Percentiles rank a stretch among this genome's conserved stretches.
Evolutionary conservation across 2,113 vertebrate genomes (phyloP).

Genomic region (Callocephalon fimbriatum): DNA sequence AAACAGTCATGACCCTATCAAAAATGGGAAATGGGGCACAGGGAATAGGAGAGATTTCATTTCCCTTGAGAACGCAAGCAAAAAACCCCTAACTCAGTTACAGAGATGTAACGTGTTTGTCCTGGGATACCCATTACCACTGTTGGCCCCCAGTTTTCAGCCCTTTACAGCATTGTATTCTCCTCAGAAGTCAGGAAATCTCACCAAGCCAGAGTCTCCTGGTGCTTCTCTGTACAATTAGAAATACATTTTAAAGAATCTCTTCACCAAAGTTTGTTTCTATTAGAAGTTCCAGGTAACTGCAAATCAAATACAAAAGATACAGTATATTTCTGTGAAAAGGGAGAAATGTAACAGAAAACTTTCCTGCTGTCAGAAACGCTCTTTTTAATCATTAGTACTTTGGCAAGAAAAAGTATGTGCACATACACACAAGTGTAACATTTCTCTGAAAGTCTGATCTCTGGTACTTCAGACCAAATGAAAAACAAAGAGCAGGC

Average conservation of each 20-base stretch:
- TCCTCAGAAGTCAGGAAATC: not conserved
- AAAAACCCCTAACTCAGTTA: not conserved
- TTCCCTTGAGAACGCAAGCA: not conserved
- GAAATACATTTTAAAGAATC: not conserved
- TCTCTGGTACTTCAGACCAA: conserved; percentile 75
- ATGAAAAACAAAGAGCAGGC: conserved; percentile 68
- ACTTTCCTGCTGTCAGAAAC: conserved; percentile 70
- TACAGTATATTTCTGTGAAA: not conserved
- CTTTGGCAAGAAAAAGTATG: conserved; percentile 56
- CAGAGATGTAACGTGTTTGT: not conserved
- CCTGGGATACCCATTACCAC: not conserved
- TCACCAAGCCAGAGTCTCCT: not conserved
- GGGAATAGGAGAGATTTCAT: not conserved
- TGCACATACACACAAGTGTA: conserved; percentile 38
- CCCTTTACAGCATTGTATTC: not conserved
- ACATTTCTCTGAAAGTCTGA: conserved; percentile 69
- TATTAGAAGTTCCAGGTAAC: not conserved
- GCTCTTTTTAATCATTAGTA: conserved; percentile 60
- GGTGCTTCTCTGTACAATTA: not conserved
- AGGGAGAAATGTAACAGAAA: conserved; percentile 57
- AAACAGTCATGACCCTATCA: not conserved
- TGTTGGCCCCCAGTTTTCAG: not conserved
- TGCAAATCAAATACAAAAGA: not conserved
- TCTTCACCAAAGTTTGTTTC: not conserved
- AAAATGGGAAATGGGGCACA: not conserved